A percentile compares a stretch with the other conserved stretches of the same genome.
Evolutionary conservation across 1,140 invertebrate species (phyloP).

Genomic region (Neuroterus valhalla): DNA sequence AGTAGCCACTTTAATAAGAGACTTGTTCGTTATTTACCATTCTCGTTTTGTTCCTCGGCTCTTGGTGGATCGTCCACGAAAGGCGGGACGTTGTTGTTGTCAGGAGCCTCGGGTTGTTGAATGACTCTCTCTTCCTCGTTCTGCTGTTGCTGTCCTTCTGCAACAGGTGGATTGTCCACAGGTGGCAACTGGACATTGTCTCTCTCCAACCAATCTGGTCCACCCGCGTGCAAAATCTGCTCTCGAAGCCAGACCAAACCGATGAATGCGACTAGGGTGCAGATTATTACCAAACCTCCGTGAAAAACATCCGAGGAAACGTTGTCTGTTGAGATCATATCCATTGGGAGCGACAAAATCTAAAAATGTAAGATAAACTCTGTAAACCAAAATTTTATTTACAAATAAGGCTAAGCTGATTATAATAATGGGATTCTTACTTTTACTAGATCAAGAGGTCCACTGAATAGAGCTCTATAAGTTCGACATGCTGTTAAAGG

Average conservation of each 20-base stretch:
- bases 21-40: no score
- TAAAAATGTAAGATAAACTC: constrained; percentile 43
- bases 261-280: constrained; percentile 97
- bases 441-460: constrained; percentile 86
- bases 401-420: constrained; percentile 6
- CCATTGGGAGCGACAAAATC: constrained; percentile 90
- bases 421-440: constrained; percentile 47
- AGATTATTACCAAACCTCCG: constrained; percentile 97
- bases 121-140: constrained; percentile 54
- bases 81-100: constrained; percentile 74
- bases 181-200: constrained; percentile 75
- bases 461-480: constrained; percentile 93
- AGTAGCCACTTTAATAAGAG: no score
- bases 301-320: constrained; percentile 95
- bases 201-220: constrained; percentile 94
- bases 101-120: constrained; percentile 59
- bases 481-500: constrained; percentile 97
- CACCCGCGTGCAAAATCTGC: constrained; percentile 97
- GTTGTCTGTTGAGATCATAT: constrained; percentile 95
- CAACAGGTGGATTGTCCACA: constrained; percentile 66
- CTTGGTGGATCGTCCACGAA: constrained; percentile 65
- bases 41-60: constrained; percentile 52
- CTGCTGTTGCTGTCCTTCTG: constrained; percentile 47
- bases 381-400: not conserved
- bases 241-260: constrained; percentile 97